Evolutionary conservation across 30 jellyfish, hydroid and myxozoan species (phyloP), one percentile per base, ranked within the genome.

Genomic region (Pseudorhiza aurosa): DNA sequence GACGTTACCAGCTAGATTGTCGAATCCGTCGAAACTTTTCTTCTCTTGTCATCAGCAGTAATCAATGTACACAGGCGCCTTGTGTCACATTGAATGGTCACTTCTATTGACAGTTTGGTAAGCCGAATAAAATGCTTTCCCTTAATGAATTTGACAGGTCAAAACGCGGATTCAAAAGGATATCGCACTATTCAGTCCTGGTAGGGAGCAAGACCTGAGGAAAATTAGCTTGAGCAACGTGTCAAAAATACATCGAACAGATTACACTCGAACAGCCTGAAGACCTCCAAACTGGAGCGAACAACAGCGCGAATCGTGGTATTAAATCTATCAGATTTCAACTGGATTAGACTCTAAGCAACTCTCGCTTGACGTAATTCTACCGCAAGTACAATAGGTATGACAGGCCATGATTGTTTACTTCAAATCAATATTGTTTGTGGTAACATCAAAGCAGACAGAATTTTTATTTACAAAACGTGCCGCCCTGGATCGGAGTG

Each of bases 131-230:
- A 42, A 28, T 19, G 27, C 51, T 25, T 25, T 26, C 63, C 25
- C 25, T 42, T 18, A 46, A 42, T 49, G 10, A 32, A 56, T 36
- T 47, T 70, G 83, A 70, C 83, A 32, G 83, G 83, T 70, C 83
- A 70, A 50, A 44, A 44, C 22, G 22, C 56, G 8, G 68, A 24
- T 32, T 53, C 28, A 24, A 51, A 68, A 70, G 83, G 83, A 70
- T 70, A 46, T 70, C 49, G 83, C 83, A 51, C 83, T 53, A 70
- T 70, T 70, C 35, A 24, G 31, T 51, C 83, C 19, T 51, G n/a
- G 71, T 70, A 36, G 83, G 83, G 35, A 31, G 83, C 53, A 49
- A 15, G 42, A 14, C 53, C 51, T 28, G 83, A 53, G 56, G 49
- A 35, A 21, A 64, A 28, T 70, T 70, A 8, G n/a, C 36, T 45